Evolutionary conservation across 2,797 vertebrate genomes (phyloP).

Genomic region (Myiotriccus ornatus): DNA sequence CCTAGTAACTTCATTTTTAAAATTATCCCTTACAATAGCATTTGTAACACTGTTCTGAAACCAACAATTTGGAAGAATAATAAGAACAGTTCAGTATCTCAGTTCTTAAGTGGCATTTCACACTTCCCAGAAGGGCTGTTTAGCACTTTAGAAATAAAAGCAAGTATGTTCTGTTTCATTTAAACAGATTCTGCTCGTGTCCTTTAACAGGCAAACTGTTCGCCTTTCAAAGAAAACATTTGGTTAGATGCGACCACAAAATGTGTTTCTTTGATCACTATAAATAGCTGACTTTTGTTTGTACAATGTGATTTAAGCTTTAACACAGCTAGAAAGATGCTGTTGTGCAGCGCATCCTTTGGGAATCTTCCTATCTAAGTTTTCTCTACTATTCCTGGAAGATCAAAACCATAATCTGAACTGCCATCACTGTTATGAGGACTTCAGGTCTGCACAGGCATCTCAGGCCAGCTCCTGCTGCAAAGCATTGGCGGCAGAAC

Average conservation of each 20-base stretch:
- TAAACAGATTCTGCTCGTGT: neutral
- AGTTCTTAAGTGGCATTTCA: constrained; percentile 1
- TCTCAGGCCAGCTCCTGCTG: neutral
- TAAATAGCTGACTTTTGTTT: constrained; percentile 18
- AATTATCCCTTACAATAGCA: neutral
- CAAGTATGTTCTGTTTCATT: constrained; percentile 2
- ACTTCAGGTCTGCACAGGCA: neutral
- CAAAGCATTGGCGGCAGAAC: neutral
- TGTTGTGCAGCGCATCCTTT: neutral
- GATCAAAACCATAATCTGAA: neutral
- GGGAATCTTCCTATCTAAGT: neutral
- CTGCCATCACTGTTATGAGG: neutral
- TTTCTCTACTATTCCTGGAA: neutral
- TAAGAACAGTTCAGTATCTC: neutral
- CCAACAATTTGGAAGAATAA: neutral
- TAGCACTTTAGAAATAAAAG: neutral
- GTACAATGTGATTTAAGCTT: neutral
- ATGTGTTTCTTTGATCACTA: constrained; percentile 11
- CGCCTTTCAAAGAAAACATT: constrained; percentile 27
- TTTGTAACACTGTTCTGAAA: neutral
- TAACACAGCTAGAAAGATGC: neutral
- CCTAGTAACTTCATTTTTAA: neutral
- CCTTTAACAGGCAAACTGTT: neutral
- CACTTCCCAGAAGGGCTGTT: neutral
- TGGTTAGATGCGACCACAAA: neutral